Conservation (phyloP, 2,888 invertebrate species). For the Dysmachus trigonus region DNA sequence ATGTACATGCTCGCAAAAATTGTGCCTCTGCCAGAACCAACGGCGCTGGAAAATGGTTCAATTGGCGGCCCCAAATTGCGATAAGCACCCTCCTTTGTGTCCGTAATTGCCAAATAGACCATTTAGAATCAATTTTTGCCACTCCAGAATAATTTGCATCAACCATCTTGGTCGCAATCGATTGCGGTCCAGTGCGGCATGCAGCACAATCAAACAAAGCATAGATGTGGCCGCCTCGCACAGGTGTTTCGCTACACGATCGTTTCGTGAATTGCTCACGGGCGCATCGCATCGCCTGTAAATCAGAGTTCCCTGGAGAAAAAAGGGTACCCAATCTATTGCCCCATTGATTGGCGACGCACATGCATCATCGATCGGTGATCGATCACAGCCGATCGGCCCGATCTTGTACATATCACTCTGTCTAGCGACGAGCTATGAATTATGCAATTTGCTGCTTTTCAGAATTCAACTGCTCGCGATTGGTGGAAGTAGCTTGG, state of each 20-base stretch:
- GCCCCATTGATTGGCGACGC: conserved; percentile 21
- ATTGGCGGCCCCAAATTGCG: not conserved
- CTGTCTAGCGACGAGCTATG: conserved; percentile 12
- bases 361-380: conserved; percentile 14
- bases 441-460: conserved; percentile 36
- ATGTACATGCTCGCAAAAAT: not conserved
- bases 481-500: not conserved
- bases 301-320: conserved; percentile 14
- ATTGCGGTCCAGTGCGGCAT: not conserved
- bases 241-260: conserved; percentile 24
- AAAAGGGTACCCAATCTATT: conserved; percentile 26
- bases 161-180: not conserved
- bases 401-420: conserved; percentile 26
- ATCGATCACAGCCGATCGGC: conserved; percentile 19
- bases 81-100: not conserved
- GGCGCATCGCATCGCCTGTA: not conserved
- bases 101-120: not conserved
- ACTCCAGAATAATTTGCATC: not conserved
- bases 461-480: conserved; percentile 6
- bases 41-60: not conserved
- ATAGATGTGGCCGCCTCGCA: not conserved
- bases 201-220: not conserved
- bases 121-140: conserved; percentile 27
- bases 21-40: not conserved
- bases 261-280: not conserved